A percentile compares a stretch with the other conserved stretches of the same genome.
Evolutionary conservation across 2,113 vertebrate species (phyloP).

Genomic region (Gymnocephalus cernua): DNA sequence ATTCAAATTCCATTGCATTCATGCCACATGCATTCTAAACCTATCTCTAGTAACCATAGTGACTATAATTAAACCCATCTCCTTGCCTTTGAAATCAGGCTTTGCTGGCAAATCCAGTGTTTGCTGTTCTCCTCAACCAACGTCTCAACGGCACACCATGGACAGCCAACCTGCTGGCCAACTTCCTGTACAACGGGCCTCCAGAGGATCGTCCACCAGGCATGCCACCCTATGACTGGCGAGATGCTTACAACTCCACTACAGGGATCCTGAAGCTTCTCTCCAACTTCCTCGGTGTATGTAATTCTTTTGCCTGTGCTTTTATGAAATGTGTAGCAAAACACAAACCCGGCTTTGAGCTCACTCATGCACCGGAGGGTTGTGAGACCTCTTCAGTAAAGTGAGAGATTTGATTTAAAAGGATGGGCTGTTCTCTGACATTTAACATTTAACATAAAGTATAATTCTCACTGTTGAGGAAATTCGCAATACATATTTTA

Average conservation of each 20-base stretch:
- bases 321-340: background rate
- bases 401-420: constrained; percentile 4
- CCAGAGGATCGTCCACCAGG: constrained; percentile 74
- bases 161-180: constrained; percentile 83
- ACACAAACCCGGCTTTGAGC: background rate
- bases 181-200: constrained; percentile 88
- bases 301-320: constrained; percentile 56
- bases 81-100: constrained; percentile 75
- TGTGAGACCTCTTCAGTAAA: background rate
- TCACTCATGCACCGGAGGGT: constrained; percentile 5
- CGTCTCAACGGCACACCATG: constrained; percentile 80
- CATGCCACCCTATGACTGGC: constrained; percentile 84
- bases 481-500: constrained; percentile 18
- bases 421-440: constrained; percentile 19
- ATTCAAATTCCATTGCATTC: constrained; percentile 9
- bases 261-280: constrained; percentile 85
- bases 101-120: constrained; percentile 84
- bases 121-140: constrained; percentile 79
- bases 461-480: constrained; percentile 24
- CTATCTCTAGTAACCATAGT: constrained; percentile 2
- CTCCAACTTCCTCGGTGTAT: constrained; percentile 90
- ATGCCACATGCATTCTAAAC: background rate
- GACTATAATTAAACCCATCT: constrained; percentile 1
- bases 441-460: constrained; percentile 18
- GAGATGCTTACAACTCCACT: constrained; percentile 87